Conservation (phyloP, 2,888 invertebrate genomes). For the Melolontha melolontha region DNA sequence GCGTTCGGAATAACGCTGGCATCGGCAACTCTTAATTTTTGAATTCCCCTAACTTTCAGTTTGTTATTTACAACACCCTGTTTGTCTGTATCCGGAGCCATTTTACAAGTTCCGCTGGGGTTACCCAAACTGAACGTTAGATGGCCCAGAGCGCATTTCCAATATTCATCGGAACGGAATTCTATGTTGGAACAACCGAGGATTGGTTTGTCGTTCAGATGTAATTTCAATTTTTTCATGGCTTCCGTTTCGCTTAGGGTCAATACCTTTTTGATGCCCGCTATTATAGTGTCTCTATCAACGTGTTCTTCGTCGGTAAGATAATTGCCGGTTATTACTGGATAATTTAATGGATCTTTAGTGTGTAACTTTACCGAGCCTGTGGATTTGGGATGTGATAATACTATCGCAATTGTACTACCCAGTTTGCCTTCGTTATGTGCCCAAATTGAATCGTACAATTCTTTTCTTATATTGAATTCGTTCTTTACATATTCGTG, state of each 20-base stretch:
- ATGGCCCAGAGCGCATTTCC: constrained; percentile 79
- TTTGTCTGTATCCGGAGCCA: constrained; percentile 63
- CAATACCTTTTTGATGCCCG: constrained; percentile 69
- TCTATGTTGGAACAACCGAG: constrained; percentile 48
- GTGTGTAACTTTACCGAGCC: constrained; percentile 78
- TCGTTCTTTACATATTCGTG: constrained; percentile 56
- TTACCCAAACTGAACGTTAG: constrained; percentile 80
- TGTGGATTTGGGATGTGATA: constrained; percentile 80
- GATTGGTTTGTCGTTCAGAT: constrained; percentile 41
- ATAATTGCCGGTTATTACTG: constrained; percentile 86
- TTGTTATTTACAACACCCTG: constrained; percentile 67
- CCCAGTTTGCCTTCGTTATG: constrained; percentile 66
- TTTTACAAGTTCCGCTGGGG: constrained; percentile 70
- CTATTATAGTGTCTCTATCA: constrained; percentile 72
- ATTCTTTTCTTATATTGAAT: constrained; percentile 68
- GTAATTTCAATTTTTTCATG: constrained; percentile 71
- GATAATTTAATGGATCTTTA: constrained; percentile 79
- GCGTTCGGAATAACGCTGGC: constrained; percentile 77
- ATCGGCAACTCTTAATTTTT: constrained; percentile 75
- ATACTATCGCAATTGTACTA: constrained; percentile 73
- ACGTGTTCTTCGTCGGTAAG: constrained; percentile 73
- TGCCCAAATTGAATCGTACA: constrained; percentile 69
- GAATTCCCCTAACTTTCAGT: constrained; percentile 67
- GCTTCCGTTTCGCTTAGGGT: constrained; percentile 61
- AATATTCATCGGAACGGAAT: constrained; percentile 78